These are phyloP conservation scores for Callyntrura sp. DNA, from an alignment of 2,888 invertebrate genomes.

Conservation along the genomic window DNA sequence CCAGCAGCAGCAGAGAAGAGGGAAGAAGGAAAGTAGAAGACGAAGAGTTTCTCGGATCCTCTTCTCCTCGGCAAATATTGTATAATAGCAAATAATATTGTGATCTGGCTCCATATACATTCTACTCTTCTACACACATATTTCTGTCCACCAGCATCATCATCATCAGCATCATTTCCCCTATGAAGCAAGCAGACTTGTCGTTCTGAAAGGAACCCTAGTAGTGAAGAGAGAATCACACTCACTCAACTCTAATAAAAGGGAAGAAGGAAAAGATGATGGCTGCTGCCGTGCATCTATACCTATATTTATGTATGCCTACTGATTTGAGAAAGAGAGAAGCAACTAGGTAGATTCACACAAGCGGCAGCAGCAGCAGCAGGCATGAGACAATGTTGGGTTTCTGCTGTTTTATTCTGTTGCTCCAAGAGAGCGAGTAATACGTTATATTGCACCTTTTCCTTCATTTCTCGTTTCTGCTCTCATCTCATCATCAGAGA, in stretches of 20 bases:
- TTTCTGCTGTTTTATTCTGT: neutral
- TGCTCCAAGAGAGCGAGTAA: neutral
- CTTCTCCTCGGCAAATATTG: too few relatives aligned
- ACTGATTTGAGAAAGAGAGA: constrained; percentile 19
- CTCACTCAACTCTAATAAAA: neutral
- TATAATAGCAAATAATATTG: too few relatives aligned
- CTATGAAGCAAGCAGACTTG: neutral
- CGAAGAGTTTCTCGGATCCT: constrained; percentile 27
- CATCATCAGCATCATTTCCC: constrained; percentile 15
- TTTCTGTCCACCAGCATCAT: neutral
- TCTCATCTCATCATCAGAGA: constrained; percentile 11
- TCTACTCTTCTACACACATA: neutral
- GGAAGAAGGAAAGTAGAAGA: neutral
- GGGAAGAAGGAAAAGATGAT: neutral
- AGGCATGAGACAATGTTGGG: too few relatives aligned
- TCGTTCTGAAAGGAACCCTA: too few relatives aligned
- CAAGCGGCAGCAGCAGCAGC: too few relatives aligned
- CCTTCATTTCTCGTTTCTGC: neutral
- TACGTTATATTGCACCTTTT: neutral
- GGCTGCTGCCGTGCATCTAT: neutral
- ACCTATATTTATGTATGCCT: neutral
- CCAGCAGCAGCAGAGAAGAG: neutral
- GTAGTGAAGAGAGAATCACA: too few relatives aligned
- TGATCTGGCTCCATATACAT: neutral
- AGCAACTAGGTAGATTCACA: too few relatives aligned